These are phyloP conservation scores for Phyllotis vaccarum DNA, from an alignment of 2,797 vertebrate species.

Conservation along the genomic window DNA sequence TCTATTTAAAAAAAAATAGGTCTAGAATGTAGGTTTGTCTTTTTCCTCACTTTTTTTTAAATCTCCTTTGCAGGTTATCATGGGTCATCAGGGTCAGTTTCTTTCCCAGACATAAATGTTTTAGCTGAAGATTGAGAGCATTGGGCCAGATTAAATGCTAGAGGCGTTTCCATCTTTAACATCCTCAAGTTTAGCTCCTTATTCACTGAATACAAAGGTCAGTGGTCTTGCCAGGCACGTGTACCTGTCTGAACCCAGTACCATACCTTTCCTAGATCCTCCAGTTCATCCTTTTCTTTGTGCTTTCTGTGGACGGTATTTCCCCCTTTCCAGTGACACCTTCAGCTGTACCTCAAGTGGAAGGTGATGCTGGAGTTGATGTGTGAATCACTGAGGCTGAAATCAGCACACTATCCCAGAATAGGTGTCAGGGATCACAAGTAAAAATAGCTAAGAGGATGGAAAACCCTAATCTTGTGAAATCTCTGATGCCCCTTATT, in stretches of 20 bases:
- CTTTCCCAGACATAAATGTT: neutral
- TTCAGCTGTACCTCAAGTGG: constrained; percentile 23
- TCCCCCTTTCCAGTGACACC: constrained; percentile 29
- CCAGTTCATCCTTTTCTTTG: constrained; percentile 17
- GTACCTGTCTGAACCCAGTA: neutral
- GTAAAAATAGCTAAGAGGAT: neutral
- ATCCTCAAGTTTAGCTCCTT: neutral
- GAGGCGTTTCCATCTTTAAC: neutral
- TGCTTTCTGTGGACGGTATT: neutral
- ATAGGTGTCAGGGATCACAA: neutral
- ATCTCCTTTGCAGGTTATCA: neutral
- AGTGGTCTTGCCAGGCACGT: neutral
- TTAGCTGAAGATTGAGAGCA: constrained; percentile 1
- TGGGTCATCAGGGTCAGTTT: neutral
- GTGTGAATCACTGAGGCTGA: constrained; percentile 45
- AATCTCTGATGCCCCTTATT: neutral
- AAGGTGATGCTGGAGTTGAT: neutral
- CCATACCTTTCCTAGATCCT: neutral
- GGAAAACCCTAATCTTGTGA: constrained; percentile 21
- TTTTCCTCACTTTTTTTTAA: neutral
- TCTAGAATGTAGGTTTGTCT: neutral
- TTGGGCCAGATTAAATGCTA: constrained; percentile 22
- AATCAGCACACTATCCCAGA: neutral
- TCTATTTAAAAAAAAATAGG: neutral
- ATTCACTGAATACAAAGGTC: neutral